Conservation (phyloP, 2,113 vertebrate genomes). For the Antechinus stuartii region DNA sequence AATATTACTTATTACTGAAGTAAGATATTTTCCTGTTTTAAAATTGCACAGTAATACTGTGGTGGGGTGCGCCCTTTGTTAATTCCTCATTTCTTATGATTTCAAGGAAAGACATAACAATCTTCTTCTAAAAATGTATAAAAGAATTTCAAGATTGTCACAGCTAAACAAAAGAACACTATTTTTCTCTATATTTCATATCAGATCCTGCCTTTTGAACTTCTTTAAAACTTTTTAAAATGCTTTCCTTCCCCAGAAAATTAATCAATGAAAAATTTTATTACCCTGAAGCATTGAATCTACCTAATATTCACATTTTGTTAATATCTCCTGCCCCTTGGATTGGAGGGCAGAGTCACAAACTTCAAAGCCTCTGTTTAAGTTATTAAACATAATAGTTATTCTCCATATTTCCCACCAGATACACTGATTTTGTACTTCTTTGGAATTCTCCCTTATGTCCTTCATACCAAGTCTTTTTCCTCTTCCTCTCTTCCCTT, state of each 20-base stretch:
- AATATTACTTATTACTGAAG: not conserved
- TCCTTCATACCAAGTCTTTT: not conserved
- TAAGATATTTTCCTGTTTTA: constrained; percentile 24
- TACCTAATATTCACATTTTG: not conserved
- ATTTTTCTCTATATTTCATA: not conserved
- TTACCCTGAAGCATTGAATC: not conserved
- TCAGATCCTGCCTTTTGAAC: not conserved
- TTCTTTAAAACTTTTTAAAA: not conserved
- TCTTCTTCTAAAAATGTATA: constrained; percentile 22
- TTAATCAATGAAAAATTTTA: not conserved
- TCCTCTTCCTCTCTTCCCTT: not conserved
- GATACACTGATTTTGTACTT: not conserved
- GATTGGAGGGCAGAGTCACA: not conserved
- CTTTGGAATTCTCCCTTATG: not conserved
- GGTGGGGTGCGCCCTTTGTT: not conserved
- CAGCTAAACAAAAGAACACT: not conserved
- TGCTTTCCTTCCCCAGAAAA: not conserved
- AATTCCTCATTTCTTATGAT: not conserved
- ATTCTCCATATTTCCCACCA: not conserved
- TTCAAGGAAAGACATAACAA: constrained; percentile 12
- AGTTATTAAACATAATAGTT: not conserved
- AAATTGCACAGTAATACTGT: not conserved
- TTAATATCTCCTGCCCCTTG: not conserved
- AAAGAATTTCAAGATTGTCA: constrained; percentile 14
- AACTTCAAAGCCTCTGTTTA: not conserved